Base-by-base conservation (phyloP, 2,888 invertebrate genomes). In the Ctena decussata region DNA sequence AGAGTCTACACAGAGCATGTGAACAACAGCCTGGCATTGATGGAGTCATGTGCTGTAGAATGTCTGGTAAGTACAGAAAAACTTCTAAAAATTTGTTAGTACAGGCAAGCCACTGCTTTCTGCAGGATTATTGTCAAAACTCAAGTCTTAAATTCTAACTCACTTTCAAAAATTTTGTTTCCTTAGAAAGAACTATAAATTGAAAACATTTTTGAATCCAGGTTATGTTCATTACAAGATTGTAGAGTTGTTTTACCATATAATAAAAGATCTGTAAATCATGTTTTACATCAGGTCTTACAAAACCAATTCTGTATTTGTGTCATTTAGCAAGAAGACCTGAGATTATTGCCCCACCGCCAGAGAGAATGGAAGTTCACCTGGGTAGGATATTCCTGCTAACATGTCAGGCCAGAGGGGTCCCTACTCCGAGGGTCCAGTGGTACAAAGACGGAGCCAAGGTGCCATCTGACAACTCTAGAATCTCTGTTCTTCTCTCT, bases 361-460 rank as follows among this genome's bases (percentile, higher is more conserved):
- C 92, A 57, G 91, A 90, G 71, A 85, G 91, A 46, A 91, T 93
- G 35, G 92, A 93, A 60, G 93, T 94, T 77, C 91, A 92, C 76
- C 91, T 90, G 0, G 94, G 94, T 0, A 90, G 91, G 32, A 94
- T 94, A 77, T 94, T 95, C 79, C 89, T 95, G 84, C 85, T 95
- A 76, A 93, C 94, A 6, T 95, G 95, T 77, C 93, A 94, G 77
- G 94, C 95, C 0, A 87, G 90, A 12, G 95, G 95, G 0, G 90
- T 88, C 49, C 95, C 95, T 6, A 89, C 91, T 8, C 95, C 95
- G 3, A 71, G 91, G n/a, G 88, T 93, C 5, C 91, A 91, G 37
- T 95, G 95, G 95, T 94, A 94, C 89, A 94, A 93, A 76, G 92
- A 95, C 79, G 94, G 94, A 6, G 88, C 85, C 15, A 92, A 91